Conservation (phyloP, 2,888 invertebrate species). For the Homarus gammarus region DNA sequence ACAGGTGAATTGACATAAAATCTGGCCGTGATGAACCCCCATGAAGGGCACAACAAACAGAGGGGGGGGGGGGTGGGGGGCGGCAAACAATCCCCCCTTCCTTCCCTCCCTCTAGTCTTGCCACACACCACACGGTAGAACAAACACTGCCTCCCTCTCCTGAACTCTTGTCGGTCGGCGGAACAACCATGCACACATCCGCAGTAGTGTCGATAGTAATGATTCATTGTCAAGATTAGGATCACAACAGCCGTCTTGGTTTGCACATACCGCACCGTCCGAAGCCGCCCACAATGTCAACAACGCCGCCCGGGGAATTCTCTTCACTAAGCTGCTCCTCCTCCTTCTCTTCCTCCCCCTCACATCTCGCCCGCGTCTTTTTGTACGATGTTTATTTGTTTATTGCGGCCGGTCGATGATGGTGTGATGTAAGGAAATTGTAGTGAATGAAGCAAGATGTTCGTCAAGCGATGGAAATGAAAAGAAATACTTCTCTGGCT, state of each 20-base stretch:
- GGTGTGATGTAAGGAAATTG: no score
- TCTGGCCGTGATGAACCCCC: background rate
- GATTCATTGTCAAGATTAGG: slow-evolving; percentile 62
- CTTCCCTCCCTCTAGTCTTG: background rate
- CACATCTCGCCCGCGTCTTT: background rate
- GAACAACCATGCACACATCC: slow-evolving; percentile 48
- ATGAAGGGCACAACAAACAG: background rate
- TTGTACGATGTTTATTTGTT: background rate
- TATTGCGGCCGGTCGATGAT: background rate
- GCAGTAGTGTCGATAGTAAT: slow-evolving; percentile 62
- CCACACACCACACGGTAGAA: slow-evolving; percentile 28
- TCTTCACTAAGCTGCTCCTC: background rate
- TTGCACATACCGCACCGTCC: slow-evolving; percentile 54
- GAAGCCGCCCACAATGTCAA: slow-evolving; percentile 38
- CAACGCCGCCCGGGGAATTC: background rate
- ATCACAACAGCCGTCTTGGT: slow-evolving; percentile 53
- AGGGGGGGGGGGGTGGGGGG: background rate
- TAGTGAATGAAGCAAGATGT: no score
- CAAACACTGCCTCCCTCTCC: slow-evolving; percentile 21
- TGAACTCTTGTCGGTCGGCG: slow-evolving; percentile 29
- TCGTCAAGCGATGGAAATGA: no score
- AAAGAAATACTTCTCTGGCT: background rate
- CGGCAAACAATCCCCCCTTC: background rate
- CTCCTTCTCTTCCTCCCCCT: background rate
- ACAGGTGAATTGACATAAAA: slow-evolving; percentile 6